A percentile compares a stretch with the other conserved stretches of the same genome.
These are phyloP conservation scores for Tenthredo notha DNA, from an alignment of 2,888 invertebrate genomes.

Conservation along the genomic window DNA sequence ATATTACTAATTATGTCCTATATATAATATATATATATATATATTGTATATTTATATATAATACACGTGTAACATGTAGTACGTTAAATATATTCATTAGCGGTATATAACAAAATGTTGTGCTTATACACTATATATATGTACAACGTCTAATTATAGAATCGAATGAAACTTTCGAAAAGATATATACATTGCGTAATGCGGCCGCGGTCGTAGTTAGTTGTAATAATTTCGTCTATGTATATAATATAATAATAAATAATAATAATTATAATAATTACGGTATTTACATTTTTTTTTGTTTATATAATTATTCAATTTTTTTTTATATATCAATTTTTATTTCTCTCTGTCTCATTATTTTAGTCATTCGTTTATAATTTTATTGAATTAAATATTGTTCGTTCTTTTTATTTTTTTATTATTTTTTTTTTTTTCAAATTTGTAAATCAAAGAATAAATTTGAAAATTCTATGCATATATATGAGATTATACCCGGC, in stretches of 20 bases:
- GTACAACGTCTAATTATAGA: conserved; percentile 16
- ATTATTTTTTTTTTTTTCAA: neutral
- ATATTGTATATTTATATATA: no score
- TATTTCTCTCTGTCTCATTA: neutral
- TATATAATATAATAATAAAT: neutral
- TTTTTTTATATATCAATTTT: no score
- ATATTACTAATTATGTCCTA: neutral
- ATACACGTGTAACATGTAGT: neutral
- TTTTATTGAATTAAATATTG: neutral
- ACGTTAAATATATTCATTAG: neutral
- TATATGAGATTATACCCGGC: neutral
- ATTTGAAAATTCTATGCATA: neutral
- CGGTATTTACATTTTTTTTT: neutral
- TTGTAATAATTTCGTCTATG: neutral
- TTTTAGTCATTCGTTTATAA: neutral
- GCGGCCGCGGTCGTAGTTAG: no score
- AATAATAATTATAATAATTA: neutral
- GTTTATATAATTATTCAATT: neutral
- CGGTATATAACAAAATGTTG: neutral
- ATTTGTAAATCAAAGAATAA: neutral
- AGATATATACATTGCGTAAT: neutral
- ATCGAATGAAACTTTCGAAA: conserved; percentile 30
- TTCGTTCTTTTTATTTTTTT: neutral
- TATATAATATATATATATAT: no score
- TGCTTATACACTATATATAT: neutral